Evolutionary conservation across 1,140 invertebrate species (phyloP).

Genomic region (Varroa destructor): DNA sequence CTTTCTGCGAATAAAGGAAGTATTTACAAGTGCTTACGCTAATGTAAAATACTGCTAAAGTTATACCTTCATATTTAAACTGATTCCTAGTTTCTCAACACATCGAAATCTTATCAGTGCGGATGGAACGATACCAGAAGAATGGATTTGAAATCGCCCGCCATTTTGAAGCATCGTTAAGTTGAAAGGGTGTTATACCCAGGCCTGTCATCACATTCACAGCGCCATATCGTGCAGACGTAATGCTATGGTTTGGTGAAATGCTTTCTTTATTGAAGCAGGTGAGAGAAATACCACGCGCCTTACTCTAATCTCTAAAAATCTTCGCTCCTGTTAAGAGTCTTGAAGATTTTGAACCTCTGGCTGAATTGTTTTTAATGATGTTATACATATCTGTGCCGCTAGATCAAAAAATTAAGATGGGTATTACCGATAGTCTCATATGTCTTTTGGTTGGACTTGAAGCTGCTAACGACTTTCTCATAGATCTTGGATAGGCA

Average conservation of each 20-base stretch:
- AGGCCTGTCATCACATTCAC: slow-evolving; percentile 42
- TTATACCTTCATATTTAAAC: slow-evolving; percentile 90
- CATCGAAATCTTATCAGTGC: slow-evolving; percentile 64
- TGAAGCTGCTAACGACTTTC: slow-evolving; percentile 44
- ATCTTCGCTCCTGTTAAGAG: slow-evolving; percentile 43
- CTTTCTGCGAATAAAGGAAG: slow-evolving; percentile 30
- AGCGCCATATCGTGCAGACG: slow-evolving; percentile 41
- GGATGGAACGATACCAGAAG: slow-evolving; percentile 76
- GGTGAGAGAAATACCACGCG: slow-evolving; percentile 28
- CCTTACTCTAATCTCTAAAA: neutral
- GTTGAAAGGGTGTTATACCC: slow-evolving; percentile 59
- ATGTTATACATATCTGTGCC: slow-evolving; percentile 45
- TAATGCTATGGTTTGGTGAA: slow-evolving; percentile 41
- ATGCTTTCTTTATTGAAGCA: slow-evolving; percentile 42
- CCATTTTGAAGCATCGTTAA: slow-evolving; percentile 55
- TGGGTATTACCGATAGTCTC: slow-evolving; percentile 43
- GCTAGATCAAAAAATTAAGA: slow-evolving; percentile 39
- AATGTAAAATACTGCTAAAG: slow-evolving; percentile 60
- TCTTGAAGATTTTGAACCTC: slow-evolving; percentile 46
- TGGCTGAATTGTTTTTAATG: slow-evolving; percentile 40
- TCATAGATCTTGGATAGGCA: slow-evolving; percentile 43
- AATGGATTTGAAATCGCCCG: slow-evolving; percentile 62
- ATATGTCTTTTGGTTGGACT: slow-evolving; percentile 45
- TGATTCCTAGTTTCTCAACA: slow-evolving; percentile 84
- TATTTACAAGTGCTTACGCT: slow-evolving; percentile 5